These are phyloP conservation scores for Oceanites oceanicus DNA, from an alignment of 2,113 vertebrate species.

Conservation along the genomic window DNA sequence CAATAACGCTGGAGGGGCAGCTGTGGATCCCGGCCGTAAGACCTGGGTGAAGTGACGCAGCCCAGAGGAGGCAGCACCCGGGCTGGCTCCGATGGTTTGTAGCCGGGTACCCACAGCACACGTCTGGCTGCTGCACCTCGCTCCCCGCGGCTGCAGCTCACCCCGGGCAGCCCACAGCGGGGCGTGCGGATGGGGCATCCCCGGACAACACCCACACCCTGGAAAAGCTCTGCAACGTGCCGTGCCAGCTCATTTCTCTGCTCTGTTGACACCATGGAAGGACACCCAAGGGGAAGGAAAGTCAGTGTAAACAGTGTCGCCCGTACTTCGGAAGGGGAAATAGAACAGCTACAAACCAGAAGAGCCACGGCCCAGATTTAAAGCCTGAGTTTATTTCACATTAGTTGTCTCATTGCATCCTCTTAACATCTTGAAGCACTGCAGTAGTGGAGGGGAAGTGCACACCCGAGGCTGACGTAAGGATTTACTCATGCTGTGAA, in stretches of 20 bases:
- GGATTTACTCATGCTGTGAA: background rate
- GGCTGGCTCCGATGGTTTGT: background rate
- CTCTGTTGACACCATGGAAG: background rate
- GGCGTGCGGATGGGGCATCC: background rate
- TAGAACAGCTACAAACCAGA: accelerated
- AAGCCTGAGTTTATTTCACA: background rate
- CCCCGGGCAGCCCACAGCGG: background rate
- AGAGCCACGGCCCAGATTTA: background rate
- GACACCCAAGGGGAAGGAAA: background rate
- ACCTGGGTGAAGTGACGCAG: background rate
- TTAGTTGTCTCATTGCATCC: background rate
- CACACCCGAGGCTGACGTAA: background rate
- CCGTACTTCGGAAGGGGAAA: background rate
- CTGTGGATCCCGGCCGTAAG: background rate
- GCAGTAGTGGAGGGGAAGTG: background rate
- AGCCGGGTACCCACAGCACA: accelerated
- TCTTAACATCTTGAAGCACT: background rate
- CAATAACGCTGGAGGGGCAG: background rate
- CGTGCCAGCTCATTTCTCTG: background rate
- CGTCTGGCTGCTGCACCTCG: background rate
- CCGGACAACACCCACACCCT: background rate
- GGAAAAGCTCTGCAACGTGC: accelerated
- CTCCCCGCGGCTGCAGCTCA: background rate
- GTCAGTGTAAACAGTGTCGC: background rate
- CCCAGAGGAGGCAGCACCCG: background rate